Evolutionary conservation across 2,113 vertebrate species (phyloP).

Genomic region (Rhynchomys soricoides): DNA sequence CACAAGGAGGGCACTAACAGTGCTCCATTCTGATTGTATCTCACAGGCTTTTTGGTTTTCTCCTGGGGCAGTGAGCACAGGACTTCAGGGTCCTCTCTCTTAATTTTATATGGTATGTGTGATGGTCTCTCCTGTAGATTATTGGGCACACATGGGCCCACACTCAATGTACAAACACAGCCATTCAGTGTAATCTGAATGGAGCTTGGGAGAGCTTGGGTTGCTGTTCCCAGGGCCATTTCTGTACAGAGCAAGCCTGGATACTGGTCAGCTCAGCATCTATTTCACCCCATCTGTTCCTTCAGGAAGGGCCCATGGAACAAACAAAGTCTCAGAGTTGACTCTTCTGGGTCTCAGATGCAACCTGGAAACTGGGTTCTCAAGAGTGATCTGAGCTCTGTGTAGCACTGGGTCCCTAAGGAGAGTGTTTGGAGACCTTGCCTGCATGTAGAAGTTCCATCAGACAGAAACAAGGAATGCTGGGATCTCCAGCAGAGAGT

Average conservation of each 20-base stretch:
- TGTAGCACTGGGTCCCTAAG: neutral
- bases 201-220: neutral
- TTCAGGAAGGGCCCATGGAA: neutral
- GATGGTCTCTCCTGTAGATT: neutral
- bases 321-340: neutral
- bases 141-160: no score
- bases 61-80: no score
- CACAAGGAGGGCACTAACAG: no score
- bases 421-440: no score
- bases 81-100: neutral
- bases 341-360: neutral
- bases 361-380: neutral
- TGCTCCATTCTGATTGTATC: neutral
- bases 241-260: neutral
- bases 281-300: accelerated
- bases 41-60: neutral
- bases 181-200: neutral
- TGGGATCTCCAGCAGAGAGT: neutral
- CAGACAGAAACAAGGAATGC: accelerated
- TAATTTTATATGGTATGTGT: neutral
- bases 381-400: neutral
- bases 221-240: neutral
- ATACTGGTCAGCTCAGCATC: accelerated
- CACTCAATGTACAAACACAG: neutral
- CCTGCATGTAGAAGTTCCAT: no score